Evolutionary conservation across 1,140 invertebrate species (phyloP), one percentile per base, ranked within the genome.

Genomic region (Calliphora vicina): DNA sequence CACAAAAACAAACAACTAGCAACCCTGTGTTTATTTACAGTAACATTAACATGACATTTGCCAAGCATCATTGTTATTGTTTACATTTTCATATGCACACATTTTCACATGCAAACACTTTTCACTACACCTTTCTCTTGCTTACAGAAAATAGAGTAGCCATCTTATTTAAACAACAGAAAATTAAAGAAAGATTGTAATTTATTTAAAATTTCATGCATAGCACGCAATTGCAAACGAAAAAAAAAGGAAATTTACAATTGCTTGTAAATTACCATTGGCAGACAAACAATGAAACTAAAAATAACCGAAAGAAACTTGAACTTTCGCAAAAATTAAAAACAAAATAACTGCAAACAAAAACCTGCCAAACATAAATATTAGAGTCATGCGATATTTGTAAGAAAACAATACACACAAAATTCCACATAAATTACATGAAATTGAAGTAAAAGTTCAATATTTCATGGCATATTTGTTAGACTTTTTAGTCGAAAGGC

Each of bases 271-370:
- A 78, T 78, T 43, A 35, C 73, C 35, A 10, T 71, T 71, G 12
- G 25, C 25, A 74, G 26, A 35, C 27, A 78, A 67, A 10, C n/a
- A 25, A 67, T 15, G 50, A 57, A 13, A 6, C 50, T n/a, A 17
- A 57, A 57, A 57, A 57, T n/a, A 45, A 78, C 45, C 74, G 43
- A 78, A 78, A 78, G 74, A 78, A 78, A 78, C 74, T 78, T 78
- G 74, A 78, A 78, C 74, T 78, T 78, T 78, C 74, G 74, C 29
- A 78, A 78, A 78, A 78, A 35, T 27, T 23, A 74, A 23, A n/a
- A 78, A 78, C 6, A 29, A 29, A 45, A 45, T 43, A 45, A 78
- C 8, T 12, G 35, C n/a, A n/a, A 35, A 73, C 5, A 26, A 73
- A 74, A 78, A 78, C 29, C 73, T 42, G 73, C n/a, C 29, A 27